Evolutionary conservation across 2,797 vertebrate genomes (phyloP).

Genomic region (Halcyon leucocephala): DNA sequence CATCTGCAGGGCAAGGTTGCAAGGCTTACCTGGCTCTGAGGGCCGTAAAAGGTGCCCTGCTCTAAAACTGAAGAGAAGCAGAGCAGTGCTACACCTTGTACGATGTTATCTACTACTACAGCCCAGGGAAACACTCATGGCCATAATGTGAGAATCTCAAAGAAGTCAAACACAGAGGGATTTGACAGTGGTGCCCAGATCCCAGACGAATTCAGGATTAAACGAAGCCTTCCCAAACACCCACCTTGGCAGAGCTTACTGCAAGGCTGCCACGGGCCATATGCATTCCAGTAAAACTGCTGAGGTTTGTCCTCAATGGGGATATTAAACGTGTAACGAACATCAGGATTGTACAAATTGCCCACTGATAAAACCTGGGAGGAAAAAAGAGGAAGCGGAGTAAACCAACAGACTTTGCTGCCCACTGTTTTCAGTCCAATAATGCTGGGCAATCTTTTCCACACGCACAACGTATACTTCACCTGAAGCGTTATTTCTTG

Average conservation of each 20-base stretch:
- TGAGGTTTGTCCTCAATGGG: slow-evolving; percentile 96
- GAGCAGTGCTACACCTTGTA: neutral
- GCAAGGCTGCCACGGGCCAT: slow-evolving; percentile 95
- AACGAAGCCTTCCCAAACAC: neutral
- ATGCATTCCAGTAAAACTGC: slow-evolving; percentile 94
- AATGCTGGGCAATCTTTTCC: neutral
- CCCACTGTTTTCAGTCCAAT: neutral
- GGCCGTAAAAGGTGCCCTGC: neutral
- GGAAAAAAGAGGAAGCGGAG: neutral
- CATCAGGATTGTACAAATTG: slow-evolving; percentile 94
- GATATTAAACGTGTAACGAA: slow-evolving; percentile 96
- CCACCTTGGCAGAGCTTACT: slow-evolving; percentile 95
- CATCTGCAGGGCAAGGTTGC: neutral
- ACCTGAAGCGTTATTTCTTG: slow-evolving; percentile 96
- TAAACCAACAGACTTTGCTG: neutral
- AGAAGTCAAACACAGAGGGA: neutral
- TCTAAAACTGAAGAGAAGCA: neutral
- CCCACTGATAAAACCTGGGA: slow-evolving; percentile 94
- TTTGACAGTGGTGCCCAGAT: neutral
- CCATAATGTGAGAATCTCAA: neutral
- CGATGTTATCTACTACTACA: neutral
- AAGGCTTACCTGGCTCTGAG: neutral
- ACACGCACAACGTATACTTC: slow-evolving; percentile 25
- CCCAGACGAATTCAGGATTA: neutral
- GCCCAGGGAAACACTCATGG: neutral